Conservation (phyloP, 2,888 invertebrate species). For the Mystacides longicornis region DNA sequence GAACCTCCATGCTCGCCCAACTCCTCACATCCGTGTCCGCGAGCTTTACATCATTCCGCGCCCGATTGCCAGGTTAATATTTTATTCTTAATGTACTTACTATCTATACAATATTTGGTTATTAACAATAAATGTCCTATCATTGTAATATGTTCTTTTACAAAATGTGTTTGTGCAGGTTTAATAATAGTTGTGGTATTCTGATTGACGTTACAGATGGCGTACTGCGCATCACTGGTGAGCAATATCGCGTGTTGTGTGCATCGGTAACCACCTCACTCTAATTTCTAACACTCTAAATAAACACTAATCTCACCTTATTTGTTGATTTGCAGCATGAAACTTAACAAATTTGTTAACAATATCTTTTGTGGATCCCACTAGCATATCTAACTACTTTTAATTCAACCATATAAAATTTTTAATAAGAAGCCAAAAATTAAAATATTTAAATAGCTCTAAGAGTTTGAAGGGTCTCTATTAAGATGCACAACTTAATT, state of each 20-base stretch:
- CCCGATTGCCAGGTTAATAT: slow-evolving; percentile 65
- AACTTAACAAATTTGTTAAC: slow-evolving; percentile 3
- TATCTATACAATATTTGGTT: too few relatives aligned
- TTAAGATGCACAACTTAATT: too few relatives aligned
- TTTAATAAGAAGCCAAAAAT: not conserved
- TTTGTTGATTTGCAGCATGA: slow-evolving; percentile 26
- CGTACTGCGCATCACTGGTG: slow-evolving; percentile 90
- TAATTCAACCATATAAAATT: not conserved
- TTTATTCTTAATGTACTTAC: too few relatives aligned
- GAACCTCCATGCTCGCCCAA: slow-evolving; percentile 32
- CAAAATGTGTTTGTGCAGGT: too few relatives aligned
- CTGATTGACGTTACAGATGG: too few relatives aligned
- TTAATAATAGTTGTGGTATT: too few relatives aligned
- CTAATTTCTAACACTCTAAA: slow-evolving; percentile 52
- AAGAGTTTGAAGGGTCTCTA: too few relatives aligned
- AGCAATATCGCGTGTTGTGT: slow-evolving; percentile 93
- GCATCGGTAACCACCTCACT: slow-evolving; percentile 88
- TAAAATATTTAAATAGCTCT: too few relatives aligned
- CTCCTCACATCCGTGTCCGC: slow-evolving; percentile 51
- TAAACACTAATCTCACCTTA: slow-evolving; percentile 18
- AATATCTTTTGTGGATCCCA: not conserved
- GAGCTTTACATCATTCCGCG: slow-evolving; percentile 56
- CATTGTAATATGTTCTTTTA: too few relatives aligned
- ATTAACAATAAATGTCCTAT: too few relatives aligned
- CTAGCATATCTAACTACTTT: not conserved